These are phyloP conservation scores for Bufotes viridis DNA, from an alignment of 2,797 vertebrate species.

Conservation along the genomic window DNA sequence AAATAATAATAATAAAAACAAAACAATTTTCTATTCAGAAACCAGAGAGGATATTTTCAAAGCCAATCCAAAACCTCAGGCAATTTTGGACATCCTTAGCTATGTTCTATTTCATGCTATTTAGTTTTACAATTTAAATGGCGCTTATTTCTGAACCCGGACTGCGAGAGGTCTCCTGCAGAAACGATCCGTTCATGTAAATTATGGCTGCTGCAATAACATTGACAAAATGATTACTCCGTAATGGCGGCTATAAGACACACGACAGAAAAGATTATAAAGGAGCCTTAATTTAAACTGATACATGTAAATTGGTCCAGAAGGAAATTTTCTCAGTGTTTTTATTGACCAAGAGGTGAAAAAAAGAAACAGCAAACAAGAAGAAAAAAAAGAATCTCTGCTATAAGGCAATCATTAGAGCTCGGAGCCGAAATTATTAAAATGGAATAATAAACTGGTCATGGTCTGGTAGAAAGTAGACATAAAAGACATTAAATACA, in stretches of 20 bases:
- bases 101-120: constrained; percentile 53
- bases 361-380: constrained; percentile 7
- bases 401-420: background rate
- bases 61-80: constrained; percentile 40
- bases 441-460: background rate
- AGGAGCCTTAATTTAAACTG: constrained; percentile 24
- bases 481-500: background rate
- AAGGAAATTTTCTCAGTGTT: constrained; percentile 24
- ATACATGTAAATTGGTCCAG: constrained; percentile 21
- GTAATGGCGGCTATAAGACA: constrained; percentile 46
- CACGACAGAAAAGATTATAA: constrained; percentile 48
- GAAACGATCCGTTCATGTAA: constrained; percentile 52
- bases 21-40: constrained; percentile 20
- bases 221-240: constrained; percentile 59
- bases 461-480: background rate
- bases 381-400: background rate
- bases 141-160: constrained; percentile 54
- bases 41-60: constrained; percentile 21
- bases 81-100: constrained; percentile 42
- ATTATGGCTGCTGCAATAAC: constrained; percentile 53
- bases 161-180: constrained; percentile 27
- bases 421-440: background rate
- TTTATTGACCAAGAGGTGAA: constrained; percentile 35
- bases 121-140: constrained; percentile 61
- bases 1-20: background rate